Conservation (phyloP, 2,888 invertebrate genomes). For the Odontocerum albicorne region DNA sequence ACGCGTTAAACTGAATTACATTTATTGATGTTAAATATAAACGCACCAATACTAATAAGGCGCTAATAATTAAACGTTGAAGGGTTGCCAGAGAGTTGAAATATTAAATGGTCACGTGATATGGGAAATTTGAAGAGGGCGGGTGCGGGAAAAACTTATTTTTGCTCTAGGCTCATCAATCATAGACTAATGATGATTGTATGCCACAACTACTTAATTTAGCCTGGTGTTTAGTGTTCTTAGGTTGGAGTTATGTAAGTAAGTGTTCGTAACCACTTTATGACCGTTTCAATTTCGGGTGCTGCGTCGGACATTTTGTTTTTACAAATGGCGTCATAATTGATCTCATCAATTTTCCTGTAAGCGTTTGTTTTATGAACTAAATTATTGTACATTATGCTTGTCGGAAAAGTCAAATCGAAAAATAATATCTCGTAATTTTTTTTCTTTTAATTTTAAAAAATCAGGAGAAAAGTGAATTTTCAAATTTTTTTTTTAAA, state of each 20-base stretch:
- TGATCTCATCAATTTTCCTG: not conserved
- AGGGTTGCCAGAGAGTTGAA: constrained; percentile 12
- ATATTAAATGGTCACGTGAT: constrained; percentile 3
- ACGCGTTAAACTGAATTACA: not conserved
- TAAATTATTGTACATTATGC: no score
- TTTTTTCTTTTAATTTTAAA: no score
- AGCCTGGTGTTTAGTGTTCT: not conserved
- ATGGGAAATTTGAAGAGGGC: not conserved
- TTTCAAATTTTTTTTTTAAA: no score
- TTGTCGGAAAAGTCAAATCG: no score
- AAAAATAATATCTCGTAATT: no score
- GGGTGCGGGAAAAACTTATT: not conserved
- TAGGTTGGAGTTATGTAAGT: constrained; percentile 2
- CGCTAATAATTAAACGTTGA: constrained; percentile 22
- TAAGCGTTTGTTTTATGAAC: no score
- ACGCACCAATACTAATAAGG: constrained; percentile 8
- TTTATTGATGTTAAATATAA: constrained; percentile 5
- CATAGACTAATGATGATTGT: constrained; percentile 31
- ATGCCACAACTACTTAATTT: constrained; percentile 12
- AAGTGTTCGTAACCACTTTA: not conserved
- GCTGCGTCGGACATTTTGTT: not conserved
- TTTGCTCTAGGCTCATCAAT: constrained; percentile 27
- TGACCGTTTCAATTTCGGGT: constrained; percentile 3
- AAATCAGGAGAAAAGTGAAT: no score
- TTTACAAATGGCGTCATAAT: constrained; percentile 7